phyloP scores from a whole-genome alignment of 2,113 vertebrate species.

The Galemys pyrenaicus region DNA sequence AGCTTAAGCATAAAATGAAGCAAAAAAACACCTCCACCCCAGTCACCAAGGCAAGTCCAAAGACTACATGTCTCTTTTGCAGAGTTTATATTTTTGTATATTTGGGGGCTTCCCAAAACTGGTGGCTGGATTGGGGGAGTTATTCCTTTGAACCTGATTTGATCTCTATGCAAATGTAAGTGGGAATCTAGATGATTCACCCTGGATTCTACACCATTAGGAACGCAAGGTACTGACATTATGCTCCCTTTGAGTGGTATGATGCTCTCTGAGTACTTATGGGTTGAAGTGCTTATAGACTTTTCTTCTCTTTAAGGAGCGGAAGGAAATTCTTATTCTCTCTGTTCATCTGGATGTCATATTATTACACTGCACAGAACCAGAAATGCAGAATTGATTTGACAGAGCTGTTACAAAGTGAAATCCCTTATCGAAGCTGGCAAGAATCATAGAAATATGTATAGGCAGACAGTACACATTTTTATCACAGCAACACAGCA shows the following conservation, averaged over 20 bases:
- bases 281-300: not conserved
- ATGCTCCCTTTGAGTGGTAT: not conserved
- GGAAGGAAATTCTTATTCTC: constrained; percentile 18
- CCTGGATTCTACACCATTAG: not conserved
- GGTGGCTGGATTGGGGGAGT: not conserved
- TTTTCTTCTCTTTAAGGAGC: constrained; percentile 9
- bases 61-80: not conserved
- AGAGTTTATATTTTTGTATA: not conserved
- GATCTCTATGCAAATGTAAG: not conserved
- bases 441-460: constrained; percentile 39
- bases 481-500: not conserved
- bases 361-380: not conserved
- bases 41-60: not conserved
- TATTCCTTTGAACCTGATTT: not conserved
- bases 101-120: not conserved
- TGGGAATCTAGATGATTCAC: not conserved
- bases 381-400: constrained; percentile 29
- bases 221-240: not conserved
- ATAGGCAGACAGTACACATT: not conserved
- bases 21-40: not conserved
- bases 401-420: constrained; percentile 18
- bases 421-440: constrained; percentile 11
- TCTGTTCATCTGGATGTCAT: constrained; percentile 30
- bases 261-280: not conserved
- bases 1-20: not conserved